Conservation (phyloP, 2,113 vertebrate species). For the Oxyruncus cristatus region DNA sequence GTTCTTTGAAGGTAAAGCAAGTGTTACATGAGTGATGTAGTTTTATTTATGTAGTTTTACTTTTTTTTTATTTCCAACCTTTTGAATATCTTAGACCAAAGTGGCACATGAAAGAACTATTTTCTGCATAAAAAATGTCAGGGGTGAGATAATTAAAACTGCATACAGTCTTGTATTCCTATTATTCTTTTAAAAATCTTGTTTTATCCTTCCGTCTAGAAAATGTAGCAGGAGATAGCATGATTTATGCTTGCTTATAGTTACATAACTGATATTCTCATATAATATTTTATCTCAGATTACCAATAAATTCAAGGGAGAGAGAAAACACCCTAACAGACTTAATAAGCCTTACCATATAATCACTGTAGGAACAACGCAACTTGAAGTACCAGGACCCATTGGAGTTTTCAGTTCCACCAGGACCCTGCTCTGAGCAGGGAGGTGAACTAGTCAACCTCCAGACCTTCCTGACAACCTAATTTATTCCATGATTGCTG, state of each 20-base stretch:
- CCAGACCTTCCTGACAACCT: background rate
- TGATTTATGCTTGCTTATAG: background rate
- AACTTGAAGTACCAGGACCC: background rate
- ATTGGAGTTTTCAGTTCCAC: background rate
- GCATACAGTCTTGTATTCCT: background rate
- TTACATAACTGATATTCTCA: conserved; percentile 11
- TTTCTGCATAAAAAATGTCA: background rate
- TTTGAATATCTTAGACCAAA: background rate
- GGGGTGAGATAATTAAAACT: background rate
- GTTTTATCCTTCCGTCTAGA: background rate
- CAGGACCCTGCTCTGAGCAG: background rate
- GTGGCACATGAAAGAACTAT: background rate
- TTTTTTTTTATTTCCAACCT: background rate
- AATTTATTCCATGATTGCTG: background rate
- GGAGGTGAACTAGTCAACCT: background rate
- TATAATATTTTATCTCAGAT: background rate
- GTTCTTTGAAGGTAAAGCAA: background rate
- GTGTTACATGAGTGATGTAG: background rate
- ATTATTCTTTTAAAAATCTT: background rate
- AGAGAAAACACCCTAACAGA: background rate
- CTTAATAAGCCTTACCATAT: background rate
- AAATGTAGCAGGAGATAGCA: background rate
- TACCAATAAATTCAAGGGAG: background rate
- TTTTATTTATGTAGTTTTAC: background rate
- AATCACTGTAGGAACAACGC: background rate